phyloP scores from a whole-genome alignment of 2,113 vertebrate species.

The Bambusicola thoracicus region DNA sequence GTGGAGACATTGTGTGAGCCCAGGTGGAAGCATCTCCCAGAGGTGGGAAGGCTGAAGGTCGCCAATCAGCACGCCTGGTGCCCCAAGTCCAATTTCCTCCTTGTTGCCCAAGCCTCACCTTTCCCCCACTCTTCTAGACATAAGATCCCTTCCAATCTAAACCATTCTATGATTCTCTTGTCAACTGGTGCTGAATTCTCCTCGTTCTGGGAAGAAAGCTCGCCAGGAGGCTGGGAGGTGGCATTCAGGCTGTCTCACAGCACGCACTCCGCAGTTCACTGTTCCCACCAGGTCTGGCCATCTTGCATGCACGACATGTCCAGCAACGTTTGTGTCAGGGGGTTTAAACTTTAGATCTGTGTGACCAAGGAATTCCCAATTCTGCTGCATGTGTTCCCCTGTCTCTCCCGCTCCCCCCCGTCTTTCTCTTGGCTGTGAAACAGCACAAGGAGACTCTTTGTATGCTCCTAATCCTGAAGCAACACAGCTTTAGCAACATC shows the following conservation, averaged over 20 bases:
- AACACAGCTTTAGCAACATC: conserved; percentile 96
- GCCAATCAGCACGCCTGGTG: background rate
- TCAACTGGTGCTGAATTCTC: background rate
- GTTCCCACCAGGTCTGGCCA: conserved; percentile 59
- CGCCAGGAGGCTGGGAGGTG: background rate
- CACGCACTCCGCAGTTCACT: background rate
- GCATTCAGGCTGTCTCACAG: background rate
- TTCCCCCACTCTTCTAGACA: background rate
- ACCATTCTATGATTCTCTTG: background rate
- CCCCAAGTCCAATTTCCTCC: background rate
- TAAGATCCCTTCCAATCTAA: too few species aligned
- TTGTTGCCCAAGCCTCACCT: background rate
- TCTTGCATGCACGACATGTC: conserved; percentile 75
- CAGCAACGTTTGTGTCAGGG: conserved; percentile 77
- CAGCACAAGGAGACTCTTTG: conserved; percentile 96
- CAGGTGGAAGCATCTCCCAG: background rate
- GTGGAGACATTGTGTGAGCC: background rate
- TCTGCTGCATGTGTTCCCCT: conserved; percentile 75
- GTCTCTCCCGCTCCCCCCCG: conserved; percentile 80
- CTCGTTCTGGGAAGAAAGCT: background rate
- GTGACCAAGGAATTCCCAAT: conserved; percentile 75
- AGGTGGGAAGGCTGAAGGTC: background rate
- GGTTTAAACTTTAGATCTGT: conserved; percentile 77
- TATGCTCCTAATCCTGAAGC: conserved; percentile 92
- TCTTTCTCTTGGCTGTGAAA: conserved; percentile 87